Evolutionary conservation across 35 echinoderm and acorn worm species (phyloP).

Genomic region (Anneissia japonica): DNA sequence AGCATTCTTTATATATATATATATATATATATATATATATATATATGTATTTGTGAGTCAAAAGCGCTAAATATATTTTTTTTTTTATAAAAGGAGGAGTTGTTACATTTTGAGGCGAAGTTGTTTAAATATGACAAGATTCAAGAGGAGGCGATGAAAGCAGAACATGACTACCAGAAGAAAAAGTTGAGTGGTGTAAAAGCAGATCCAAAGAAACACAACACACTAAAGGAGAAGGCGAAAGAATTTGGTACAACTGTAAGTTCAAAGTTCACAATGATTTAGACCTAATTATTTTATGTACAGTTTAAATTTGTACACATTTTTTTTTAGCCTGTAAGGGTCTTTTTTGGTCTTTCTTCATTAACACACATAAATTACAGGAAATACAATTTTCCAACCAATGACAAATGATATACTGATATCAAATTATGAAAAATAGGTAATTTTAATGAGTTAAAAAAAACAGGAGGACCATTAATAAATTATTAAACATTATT

Average conservation of each 20-base stretch:
- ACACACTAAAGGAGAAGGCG: neutral
- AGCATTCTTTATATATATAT: neutral
- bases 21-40: neutral
- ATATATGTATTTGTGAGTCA: neutral
- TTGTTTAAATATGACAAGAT: neutral
- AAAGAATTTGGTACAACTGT: neutral
- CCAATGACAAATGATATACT: too few relatives aligned
- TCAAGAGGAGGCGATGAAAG: neutral
- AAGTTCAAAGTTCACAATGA: too few relatives aligned
- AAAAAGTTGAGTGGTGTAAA: neutral
- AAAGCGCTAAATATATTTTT: neutral
- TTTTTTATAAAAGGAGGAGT: neutral
- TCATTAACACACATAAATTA: too few relatives aligned
- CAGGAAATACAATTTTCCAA: too few relatives aligned
- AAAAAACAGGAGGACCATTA: too few relatives aligned
- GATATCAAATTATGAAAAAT: too few relatives aligned
- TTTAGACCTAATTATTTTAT: too few relatives aligned
- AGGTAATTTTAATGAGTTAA: too few relatives aligned
- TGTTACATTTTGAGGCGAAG: conserved; percentile 1
- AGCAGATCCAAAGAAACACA: neutral
- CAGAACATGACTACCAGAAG: neutral
- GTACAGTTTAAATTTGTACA: too few relatives aligned
- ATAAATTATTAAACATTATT: too few relatives aligned
- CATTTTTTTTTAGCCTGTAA: too few relatives aligned
- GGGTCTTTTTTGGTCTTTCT: too few relatives aligned